These are phyloP conservation scores for Drosophila serrata DNA, from an alignment of 1,140 invertebrate genomes.

Conservation along the genomic window DNA sequence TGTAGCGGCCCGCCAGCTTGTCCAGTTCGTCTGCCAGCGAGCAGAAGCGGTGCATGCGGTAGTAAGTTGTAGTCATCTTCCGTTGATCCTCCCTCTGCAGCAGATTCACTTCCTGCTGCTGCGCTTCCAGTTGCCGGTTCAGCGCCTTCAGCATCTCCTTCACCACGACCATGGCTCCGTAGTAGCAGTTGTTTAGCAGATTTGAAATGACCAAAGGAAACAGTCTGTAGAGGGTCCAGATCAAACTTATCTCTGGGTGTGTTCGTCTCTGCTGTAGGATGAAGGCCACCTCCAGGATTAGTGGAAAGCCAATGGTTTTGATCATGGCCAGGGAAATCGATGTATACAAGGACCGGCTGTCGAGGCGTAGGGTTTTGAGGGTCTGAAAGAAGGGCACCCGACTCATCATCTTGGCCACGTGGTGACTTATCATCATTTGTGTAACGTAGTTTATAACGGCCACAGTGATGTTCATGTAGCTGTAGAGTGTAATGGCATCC, in stretches of 20 bases:
- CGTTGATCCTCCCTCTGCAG: slow-evolving; percentile 50
- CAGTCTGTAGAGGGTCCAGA: slow-evolving; percentile 64
- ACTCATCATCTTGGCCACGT: slow-evolving; percentile 56
- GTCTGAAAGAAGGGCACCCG: slow-evolving; percentile 56
- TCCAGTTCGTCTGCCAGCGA: slow-evolving; percentile 70
- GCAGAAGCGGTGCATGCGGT: slow-evolving; percentile 71
- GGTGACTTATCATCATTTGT: slow-evolving; percentile 48
- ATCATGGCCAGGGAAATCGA: slow-evolving; percentile 50
- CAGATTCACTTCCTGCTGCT: slow-evolving; percentile 59
- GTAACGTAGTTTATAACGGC: slow-evolving; percentile 64
- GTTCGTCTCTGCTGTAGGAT: slow-evolving; percentile 55
- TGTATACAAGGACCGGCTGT: slow-evolving; percentile 27
- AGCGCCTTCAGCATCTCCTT: slow-evolving; percentile 53
- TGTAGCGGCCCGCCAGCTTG: slow-evolving; percentile 50
- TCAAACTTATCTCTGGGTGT: slow-evolving; percentile 49
- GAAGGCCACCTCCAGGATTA: slow-evolving; percentile 54
- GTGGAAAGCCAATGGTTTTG: slow-evolving; percentile 59
- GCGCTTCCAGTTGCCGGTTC: slow-evolving; percentile 43
- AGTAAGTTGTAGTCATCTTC: slow-evolving; percentile 52
- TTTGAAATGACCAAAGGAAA: slow-evolving; percentile 68
- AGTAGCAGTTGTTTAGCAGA: slow-evolving; percentile 74
- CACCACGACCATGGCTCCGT: slow-evolving; percentile 62
- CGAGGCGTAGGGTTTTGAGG: slow-evolving; percentile 38
- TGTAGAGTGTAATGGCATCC: slow-evolving; percentile 66
- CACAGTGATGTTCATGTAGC: slow-evolving; percentile 71